Evolutionary conservation across 2,888 invertebrate species (phyloP).

Genomic region (Leptarthrus brevirostris): DNA sequence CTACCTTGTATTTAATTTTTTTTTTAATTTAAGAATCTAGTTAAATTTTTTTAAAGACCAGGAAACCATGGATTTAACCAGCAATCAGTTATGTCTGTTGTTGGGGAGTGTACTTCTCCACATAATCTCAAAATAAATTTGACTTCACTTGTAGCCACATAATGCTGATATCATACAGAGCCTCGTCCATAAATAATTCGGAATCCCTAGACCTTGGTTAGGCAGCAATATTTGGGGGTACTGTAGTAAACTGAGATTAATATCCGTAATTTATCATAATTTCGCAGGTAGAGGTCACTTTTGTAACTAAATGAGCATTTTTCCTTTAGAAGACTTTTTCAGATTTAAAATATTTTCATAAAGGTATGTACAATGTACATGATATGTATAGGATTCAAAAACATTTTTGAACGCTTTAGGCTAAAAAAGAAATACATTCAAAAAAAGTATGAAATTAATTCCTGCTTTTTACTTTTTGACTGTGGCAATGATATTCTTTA

Average conservation of each 20-base stretch:
- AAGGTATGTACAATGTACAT: no score
- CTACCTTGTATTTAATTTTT: no score
- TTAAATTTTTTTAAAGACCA: no score
- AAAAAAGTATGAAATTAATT: no score
- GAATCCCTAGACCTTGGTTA: conserved; percentile 15
- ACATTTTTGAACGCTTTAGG: no score
- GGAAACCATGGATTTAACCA: no score
- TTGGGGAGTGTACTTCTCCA: not conserved
- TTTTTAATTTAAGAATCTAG: no score
- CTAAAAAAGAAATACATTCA: no score
- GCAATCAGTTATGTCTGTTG: not conserved
- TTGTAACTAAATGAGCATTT: not conserved
- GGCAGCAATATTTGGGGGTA: not conserved
- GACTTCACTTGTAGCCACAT: conserved; percentile 21
- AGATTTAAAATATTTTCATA: not conserved
- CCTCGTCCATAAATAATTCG: conserved; percentile 26
- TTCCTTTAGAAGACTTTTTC: not conserved
- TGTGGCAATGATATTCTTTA: no score
- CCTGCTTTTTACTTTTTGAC: no score
- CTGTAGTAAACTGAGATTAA: conserved; percentile 22
- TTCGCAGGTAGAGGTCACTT: conserved; percentile 22
- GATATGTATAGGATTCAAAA: no score
- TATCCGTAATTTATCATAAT: conserved; percentile 29
- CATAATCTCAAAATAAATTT: conserved; percentile 32
- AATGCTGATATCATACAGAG: conserved; percentile 32